A percentile compares a stretch with the other conserved stretches of the same genome.
Conservation (phyloP, 1,140 invertebrate genomes). For the Anadara kagoshimensis region DNA sequence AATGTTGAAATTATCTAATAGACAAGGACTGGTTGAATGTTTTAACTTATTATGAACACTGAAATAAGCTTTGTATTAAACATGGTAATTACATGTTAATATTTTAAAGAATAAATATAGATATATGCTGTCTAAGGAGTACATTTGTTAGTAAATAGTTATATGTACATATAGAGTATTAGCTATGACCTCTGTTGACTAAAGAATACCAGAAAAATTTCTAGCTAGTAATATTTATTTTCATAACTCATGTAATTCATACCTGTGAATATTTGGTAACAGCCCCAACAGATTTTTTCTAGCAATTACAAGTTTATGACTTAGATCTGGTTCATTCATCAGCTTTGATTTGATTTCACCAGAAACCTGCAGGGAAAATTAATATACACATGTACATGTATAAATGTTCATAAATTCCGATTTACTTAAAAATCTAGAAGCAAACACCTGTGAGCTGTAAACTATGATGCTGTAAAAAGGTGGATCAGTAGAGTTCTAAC, state of each 20-base stretch:
- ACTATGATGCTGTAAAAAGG: not conserved
- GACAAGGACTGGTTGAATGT: too few relatives aligned
- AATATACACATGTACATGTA: not conserved
- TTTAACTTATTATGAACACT: too few relatives aligned
- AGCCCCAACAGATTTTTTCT: slow-evolving; percentile 80
- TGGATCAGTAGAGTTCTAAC: not conserved
- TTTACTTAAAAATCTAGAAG: not conserved
- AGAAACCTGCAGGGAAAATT: slow-evolving; percentile 52
- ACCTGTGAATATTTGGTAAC: slow-evolving; percentile 74
- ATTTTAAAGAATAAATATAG: too few relatives aligned
- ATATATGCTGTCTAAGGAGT: not conserved
- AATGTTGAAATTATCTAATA: too few relatives aligned
- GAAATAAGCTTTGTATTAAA: too few relatives aligned
- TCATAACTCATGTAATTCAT: too few relatives aligned
- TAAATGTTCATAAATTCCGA: not conserved
- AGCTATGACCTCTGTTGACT: too few relatives aligned
- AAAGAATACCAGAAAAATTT: too few relatives aligned
- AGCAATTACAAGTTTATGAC: slow-evolving; percentile 78
- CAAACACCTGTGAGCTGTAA: not conserved
- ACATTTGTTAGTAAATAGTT: not conserved
- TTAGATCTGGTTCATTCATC: slow-evolving; percentile 78
- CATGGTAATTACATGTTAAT: too few relatives aligned
- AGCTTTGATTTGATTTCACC: slow-evolving; percentile 77
- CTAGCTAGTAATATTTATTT: too few relatives aligned
- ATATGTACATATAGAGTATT: not conserved